Evolutionary conservation across 2,888 invertebrate species (phyloP).

Genomic region (Agrenia bidenticulata): DNA sequence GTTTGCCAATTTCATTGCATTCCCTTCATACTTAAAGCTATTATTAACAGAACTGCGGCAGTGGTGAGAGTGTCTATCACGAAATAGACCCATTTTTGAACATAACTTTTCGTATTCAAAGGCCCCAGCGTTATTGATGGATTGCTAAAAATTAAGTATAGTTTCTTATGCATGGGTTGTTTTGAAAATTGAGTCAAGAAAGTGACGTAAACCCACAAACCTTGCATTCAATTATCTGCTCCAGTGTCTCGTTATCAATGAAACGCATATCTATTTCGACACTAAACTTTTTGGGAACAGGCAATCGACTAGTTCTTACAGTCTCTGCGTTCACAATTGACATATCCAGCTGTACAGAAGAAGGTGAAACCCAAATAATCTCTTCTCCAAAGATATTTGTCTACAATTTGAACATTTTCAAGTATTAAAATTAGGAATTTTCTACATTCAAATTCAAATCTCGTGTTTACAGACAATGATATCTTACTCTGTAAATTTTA

Average conservation of each 20-base stretch:
- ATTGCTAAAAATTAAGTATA: background rate
- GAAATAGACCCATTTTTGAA: background rate
- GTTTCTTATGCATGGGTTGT: no score
- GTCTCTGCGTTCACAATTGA: background rate
- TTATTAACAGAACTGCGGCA: background rate
- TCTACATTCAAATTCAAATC: no score
- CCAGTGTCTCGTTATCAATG: slow-evolving; percentile 3
- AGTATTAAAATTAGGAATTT: background rate
- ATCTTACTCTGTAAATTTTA: background rate
- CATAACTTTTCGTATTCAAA: background rate
- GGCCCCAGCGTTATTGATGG: background rate
- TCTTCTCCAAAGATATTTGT: background rate
- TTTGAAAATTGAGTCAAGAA: no score
- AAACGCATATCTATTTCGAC: slow-evolving; percentile 9
- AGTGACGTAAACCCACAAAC: no score
- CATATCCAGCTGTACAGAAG: background rate
- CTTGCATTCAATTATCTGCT: background rate
- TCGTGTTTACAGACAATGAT: no score
- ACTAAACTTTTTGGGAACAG: slow-evolving; percentile 5
- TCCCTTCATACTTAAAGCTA: background rate
- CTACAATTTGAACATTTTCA: background rate
- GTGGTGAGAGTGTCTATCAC: background rate
- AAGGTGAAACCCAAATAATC: slow-evolving; percentile 3
- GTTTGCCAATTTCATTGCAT: slow-evolving; percentile 1
- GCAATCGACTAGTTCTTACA: background rate